phyloP scores from a whole-genome alignment of 2,797 vertebrate genomes.

The Glossophaga mutica region DNA sequence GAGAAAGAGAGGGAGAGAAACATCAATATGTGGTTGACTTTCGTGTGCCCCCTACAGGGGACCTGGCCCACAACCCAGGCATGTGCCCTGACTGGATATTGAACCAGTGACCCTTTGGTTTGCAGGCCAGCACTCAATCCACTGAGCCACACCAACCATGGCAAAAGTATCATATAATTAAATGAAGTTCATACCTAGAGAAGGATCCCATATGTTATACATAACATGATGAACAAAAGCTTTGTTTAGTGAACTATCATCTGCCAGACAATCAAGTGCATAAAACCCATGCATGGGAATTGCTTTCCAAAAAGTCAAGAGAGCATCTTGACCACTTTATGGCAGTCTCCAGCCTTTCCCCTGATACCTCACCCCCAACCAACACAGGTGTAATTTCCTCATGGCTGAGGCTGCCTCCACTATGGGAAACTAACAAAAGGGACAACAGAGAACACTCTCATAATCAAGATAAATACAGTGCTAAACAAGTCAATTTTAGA shows the following conservation, averaged over 20 bases:
- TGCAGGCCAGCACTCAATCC: too few species aligned
- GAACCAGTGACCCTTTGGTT: too few species aligned
- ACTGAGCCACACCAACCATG: too few species aligned
- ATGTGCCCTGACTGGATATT: too few species aligned
- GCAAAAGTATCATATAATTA: neutral
- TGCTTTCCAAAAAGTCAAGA: slow-evolving; percentile 22
- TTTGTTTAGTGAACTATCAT: slow-evolving; percentile 50
- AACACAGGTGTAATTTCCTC: neutral
- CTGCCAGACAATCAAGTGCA: neutral
- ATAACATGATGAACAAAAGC: slow-evolving; percentile 48
- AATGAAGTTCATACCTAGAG: slow-evolving; percentile 29
- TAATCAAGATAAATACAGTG: neutral
- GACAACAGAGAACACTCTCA: neutral
- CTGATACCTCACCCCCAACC: neutral
- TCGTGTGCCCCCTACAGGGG: too few species aligned
- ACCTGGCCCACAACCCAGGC: too few species aligned
- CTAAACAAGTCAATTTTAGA: neutral
- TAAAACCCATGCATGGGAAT: neutral
- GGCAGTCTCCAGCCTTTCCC: neutral
- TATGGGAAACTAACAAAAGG: neutral
- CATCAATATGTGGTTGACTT: too few species aligned
- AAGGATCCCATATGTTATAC: slow-evolving; percentile 23
- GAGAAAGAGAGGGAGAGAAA: too few species aligned
- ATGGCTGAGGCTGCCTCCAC: neutral
- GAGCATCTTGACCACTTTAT: neutral